phyloP scores from a whole-genome alignment of 1,140 invertebrate species.

The Sitophilus oryzae region DNA sequence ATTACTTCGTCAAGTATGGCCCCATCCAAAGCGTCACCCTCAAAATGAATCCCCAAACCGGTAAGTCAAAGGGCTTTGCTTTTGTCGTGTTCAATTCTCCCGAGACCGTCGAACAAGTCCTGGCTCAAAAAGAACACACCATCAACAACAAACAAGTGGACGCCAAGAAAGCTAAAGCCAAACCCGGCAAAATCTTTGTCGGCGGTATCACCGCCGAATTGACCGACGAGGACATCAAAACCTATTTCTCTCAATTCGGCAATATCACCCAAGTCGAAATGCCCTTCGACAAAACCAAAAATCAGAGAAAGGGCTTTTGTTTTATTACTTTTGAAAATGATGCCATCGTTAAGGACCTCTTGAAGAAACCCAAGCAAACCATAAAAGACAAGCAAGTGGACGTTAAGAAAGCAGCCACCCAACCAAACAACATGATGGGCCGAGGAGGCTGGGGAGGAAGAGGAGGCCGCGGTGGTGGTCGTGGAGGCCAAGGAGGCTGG shows the following conservation, averaged over 20 bases:
- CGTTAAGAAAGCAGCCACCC: constrained; percentile 70
- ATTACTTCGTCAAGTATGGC: constrained; percentile 80
- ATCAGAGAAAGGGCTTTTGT: constrained; percentile 86
- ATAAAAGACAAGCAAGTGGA: constrained; percentile 87
- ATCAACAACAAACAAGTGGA: constrained; percentile 90
- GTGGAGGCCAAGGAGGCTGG: constrained; percentile 43
- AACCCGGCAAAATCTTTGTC: constrained; percentile 88
- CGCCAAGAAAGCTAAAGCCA: constrained; percentile 86
- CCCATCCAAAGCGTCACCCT: constrained; percentile 87
- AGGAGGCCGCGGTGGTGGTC: constrained; percentile 59
- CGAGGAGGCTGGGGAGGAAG: constrained; percentile 61
- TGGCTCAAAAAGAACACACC: constrained; percentile 74
- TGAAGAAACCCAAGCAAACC: constrained; percentile 83
- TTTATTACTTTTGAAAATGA: constrained; percentile 90
- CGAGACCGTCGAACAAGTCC: constrained; percentile 82
- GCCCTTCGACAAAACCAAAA: constrained; percentile 91
- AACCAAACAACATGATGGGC: constrained; percentile 21
- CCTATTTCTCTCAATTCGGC: constrained; percentile 82
- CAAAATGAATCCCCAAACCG: constrained; percentile 82
- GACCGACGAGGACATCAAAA: constrained; percentile 84
- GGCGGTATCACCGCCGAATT: constrained; percentile 82
- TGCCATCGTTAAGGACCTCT: constrained; percentile 77
- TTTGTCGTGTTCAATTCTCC: constrained; percentile 86
- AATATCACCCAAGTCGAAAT: constrained; percentile 89
- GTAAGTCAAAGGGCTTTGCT: constrained; percentile 81